Base-by-base conservation (phyloP, 2,797 vertebrate species). In the Eidolon dupreanum region DNA sequence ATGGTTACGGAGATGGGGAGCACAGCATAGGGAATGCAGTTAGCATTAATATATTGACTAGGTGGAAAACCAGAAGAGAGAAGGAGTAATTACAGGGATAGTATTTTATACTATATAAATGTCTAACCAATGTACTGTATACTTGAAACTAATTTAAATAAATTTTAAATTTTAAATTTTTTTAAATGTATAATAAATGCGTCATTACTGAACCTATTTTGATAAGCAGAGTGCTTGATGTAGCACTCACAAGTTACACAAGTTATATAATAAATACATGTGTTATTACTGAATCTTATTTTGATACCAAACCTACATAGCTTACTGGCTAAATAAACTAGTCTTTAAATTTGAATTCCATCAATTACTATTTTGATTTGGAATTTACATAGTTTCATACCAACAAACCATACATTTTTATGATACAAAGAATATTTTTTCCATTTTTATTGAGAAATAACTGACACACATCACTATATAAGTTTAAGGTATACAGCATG, bases 281-380 rank as follows among this genome's bases (percentile, higher is more conserved):
- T 78, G 1, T 83, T 66, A 53, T 61, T 90, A 66, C 20, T 28
- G 46, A 94, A 88, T 71, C 75, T 77, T 68, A 86, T 71, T 94
- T 81, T 77, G 38, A 70, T 82, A 59, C 11, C 13, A 96, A 87
- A 90, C 43, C 74, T 71, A 88, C 17, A 28, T 4, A 74, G 9
- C 8, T 83, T 71, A 57, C 63, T 88, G 36, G 41, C 33, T 95
- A 81, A 20, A 81, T 95, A 81, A 20, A 81, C 28, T 95, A 49
- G 36, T 55, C 53, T 71, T 71, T 75, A 73, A 81, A 94, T 71
- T 75, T 53, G 77, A 92, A 75, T 88, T 81, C 19, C 46, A 88
- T 73, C 61, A 91, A 70, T 24, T 68, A 65, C 17, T 77, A 78
- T 87, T 73, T 28, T 93, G 51, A 79, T n/a, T 75, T 61, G 53